Evolutionary conservation across 1,140 invertebrate genomes (phyloP).

Genomic region (Drosophila sproati): DNA sequence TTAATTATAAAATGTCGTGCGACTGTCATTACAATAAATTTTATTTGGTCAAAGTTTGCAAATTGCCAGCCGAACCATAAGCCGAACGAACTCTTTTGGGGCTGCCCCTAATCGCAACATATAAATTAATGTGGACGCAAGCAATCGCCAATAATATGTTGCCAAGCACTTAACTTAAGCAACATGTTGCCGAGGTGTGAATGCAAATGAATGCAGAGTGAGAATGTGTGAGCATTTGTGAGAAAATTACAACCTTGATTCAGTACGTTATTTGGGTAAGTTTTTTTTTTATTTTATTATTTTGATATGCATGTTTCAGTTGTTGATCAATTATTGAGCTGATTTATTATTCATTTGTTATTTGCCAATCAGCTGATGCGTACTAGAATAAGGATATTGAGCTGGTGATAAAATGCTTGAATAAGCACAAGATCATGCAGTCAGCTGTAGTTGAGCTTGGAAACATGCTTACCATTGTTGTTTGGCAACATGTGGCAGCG

Average conservation of each 20-base stretch:
- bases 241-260: conserved; percentile 3
- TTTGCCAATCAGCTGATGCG: neutral
- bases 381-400: too few species aligned
- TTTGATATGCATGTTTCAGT: neutral
- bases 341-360: neutral
- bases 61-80: conserved; percentile 21
- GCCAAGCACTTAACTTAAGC: conserved; percentile 51
- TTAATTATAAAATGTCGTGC: conserved; percentile 75
- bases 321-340: neutral
- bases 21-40: conserved; percentile 62
- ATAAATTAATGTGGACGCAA: conserved; percentile 54
- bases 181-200: conserved; percentile 52
- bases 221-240: neutral
- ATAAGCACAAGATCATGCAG: neutral
- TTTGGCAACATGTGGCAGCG: conserved; percentile 22
- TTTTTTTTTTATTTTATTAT: too few species aligned
- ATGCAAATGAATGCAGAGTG: conserved; percentile 42
- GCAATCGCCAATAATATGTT: conserved; percentile 52
- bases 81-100: conserved; percentile 26
- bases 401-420: neutral
- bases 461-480: neutral
- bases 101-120: conserved; percentile 43
- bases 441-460: neutral
- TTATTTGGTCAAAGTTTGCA: conserved; percentile 46
- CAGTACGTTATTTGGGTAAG: neutral